Evolutionary conservation across 2,888 invertebrate genomes (phyloP), one percentile per base, ranked within the genome.

Genomic region (Caenorhabditis drosophilae): DNA sequence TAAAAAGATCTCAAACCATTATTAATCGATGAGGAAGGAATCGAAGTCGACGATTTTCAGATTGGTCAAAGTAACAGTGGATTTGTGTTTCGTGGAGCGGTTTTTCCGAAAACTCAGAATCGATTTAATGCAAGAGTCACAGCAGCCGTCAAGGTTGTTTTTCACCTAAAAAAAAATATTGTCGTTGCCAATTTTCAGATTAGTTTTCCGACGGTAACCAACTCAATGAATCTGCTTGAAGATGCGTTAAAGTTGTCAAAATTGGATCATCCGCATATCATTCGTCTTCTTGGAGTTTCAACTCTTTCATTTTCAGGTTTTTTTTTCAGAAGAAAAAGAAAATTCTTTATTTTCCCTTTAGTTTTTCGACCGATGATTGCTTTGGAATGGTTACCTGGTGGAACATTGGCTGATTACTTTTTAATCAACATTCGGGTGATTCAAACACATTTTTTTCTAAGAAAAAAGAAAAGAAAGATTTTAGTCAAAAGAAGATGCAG

Each of bases 361-460:
- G 80, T 77, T 31, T 79, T 80, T 50, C 76, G 80, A 16, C 81
- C 81, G 25, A 75, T 81, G 77, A 73, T 81, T 41, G 81, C 78
- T 0, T 69, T 82, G 72, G 81, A 81, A 58, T 81, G 81, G 81
- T 75, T 81, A 4, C 70, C 77, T 0, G 81, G 81, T 6, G 81
- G 81, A 12, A 77, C 79, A 15, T 60, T 81, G 27, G 73, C 76
- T 31, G 79, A 82, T 54, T 81, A 67, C 58, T 81, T 81, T 57
- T 35, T 74, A 18, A 71, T 75, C 15, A 67, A 79, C 18, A 73
- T 82, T 23, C 54, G 81, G 54, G 80, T 80, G 38, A 6, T 61
- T 42, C 18, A 42, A 16, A 20, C 11, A n/a, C 11, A 7, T 15
- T 22, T 31, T 38, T 38, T 11, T 11, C 15, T n/a, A n/a, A 18